phyloP scores from a whole-genome alignment of 2,888 invertebrate genomes.

The Sarcophaga caerulescens region DNA sequence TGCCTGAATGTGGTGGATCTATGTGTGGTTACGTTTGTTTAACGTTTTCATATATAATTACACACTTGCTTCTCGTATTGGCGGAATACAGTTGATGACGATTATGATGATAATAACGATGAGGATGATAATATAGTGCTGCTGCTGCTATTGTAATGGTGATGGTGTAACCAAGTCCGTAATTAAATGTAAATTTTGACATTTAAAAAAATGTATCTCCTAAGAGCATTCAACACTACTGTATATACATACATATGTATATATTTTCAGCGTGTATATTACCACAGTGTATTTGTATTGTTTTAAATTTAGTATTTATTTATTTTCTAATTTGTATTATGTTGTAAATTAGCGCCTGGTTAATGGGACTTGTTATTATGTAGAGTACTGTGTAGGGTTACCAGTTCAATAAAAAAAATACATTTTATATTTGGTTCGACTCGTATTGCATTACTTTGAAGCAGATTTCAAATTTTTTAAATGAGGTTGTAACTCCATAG shows the following conservation, averaged over 20 bases:
- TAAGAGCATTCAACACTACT: constrained; percentile 45
- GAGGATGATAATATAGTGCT: background rate
- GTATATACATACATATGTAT: background rate
- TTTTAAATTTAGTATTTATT: constrained; percentile 35
- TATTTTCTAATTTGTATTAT: constrained; percentile 51
- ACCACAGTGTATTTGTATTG: constrained; percentile 19
- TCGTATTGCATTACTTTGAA: too few species aligned
- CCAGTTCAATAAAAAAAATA: background rate
- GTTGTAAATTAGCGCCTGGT: constrained; percentile 53
- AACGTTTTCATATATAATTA: constrained; percentile 34
- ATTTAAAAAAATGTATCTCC: constrained; percentile 29
- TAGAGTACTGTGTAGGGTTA: constrained; percentile 1
- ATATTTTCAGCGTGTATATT: constrained; percentile 8
- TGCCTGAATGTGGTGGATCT: constrained; percentile 3
- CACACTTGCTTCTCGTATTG: constrained; percentile 1
- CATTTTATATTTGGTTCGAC: too few species aligned
- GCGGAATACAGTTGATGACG: background rate
- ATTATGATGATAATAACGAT: constrained; percentile 4
- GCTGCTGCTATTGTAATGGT: background rate
- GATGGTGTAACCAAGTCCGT: constrained; percentile 54
- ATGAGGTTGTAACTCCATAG: too few species aligned
- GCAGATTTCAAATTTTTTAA: too few species aligned
- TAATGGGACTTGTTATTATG: constrained; percentile 44
- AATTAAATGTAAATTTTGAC: constrained; percentile 70
- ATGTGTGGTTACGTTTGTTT: constrained; percentile 15